Evolutionary conservation across 2,113 vertebrate species (phyloP).

Genomic region (Misgurnus mizolepis): DNA sequence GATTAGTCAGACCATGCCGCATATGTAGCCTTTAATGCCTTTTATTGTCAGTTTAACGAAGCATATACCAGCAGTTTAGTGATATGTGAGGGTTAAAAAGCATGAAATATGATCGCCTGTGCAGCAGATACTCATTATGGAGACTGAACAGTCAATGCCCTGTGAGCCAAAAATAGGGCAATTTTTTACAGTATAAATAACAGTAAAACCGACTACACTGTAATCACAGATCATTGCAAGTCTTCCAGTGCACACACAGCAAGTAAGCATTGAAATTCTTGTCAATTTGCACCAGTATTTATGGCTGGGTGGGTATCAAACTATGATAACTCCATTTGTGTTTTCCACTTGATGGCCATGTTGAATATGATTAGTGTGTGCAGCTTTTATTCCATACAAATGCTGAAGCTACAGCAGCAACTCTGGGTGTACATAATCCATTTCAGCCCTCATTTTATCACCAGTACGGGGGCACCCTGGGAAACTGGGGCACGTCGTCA

Average conservation of each 20-base stretch:
- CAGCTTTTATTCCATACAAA: slow-evolving; percentile 2
- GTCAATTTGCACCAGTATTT: slow-evolving; percentile 6
- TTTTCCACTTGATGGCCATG: slow-evolving; percentile 30
- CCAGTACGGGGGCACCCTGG: slow-evolving; percentile 44
- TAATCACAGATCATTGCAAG: neutral
- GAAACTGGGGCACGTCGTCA: slow-evolving; percentile 55
- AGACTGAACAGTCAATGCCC: neutral
- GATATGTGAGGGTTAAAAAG: slow-evolving; percentile 68
- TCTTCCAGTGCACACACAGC: neutral
- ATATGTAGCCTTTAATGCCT: slow-evolving; percentile 62
- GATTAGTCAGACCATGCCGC: slow-evolving; percentile 35
- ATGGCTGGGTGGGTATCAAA: neutral
- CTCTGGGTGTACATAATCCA: slow-evolving; percentile 37
- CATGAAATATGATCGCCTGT: slow-evolving; percentile 66
- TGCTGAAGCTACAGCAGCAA: neutral
- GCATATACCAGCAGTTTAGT: slow-evolving; percentile 65
- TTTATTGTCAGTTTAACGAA: slow-evolving; percentile 69
- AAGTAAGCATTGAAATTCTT: slow-evolving; percentile 8
- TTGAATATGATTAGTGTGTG: slow-evolving; percentile 28
- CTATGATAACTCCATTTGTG: slow-evolving; percentile 27
- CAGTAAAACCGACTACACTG: neutral
- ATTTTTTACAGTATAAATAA: neutral
- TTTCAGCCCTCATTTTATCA: slow-evolving; percentile 55
- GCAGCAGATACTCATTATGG: neutral
- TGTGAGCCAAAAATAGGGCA: neutral